Base-by-base conservation (phyloP, 2,797 vertebrate species). In the Craterocephalus amniculus region DNA sequence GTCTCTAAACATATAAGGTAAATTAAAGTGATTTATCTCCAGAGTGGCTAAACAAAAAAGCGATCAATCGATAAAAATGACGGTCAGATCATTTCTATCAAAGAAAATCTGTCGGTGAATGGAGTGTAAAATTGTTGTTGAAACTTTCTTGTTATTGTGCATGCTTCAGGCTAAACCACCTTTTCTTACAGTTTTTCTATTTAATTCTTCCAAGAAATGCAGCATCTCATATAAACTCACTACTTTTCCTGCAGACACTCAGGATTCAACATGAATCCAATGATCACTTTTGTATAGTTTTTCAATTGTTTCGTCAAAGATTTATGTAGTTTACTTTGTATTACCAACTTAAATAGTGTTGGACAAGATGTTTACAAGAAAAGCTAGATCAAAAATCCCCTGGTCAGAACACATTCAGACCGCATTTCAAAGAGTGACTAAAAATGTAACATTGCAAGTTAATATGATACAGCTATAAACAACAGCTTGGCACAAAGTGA, bases 61-160 rank as follows among this genome's bases (percentile, higher is more conserved):
- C 34, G 12, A 12, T 36, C 35, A 12, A 2, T 13, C 4, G 2
- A 4, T 36, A 13, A 2, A 36, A 36, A 36, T 12, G 10, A 36
- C n/a, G n/a, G n/a, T 58, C 59, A 70, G 26, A 65, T 76, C 13
- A n/a, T 2, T 34, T 36, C 9, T 62, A 70, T 71, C 24, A 24
- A 58, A 10, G 12, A 67, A 24, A 52, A 14, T 10, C 24, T 54
- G 34, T 61, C n/a, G 20, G 68, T 56, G 38, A 73, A 63, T 1
- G 22, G 4, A 40, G 24, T 40, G 72, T n/a, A n/a, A 18, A 59
- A 43, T 57, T 16, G 35, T 9, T 38, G 35, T 59, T 78, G n/a
- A 72, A 54, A 63, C 22, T 48, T 24, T 61, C 29, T 40, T 16
- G 18, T 74, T 34, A 31, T 61, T 20, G 40, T 55, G 20, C 16